These are phyloP conservation scores for Iselma pallidipennis DNA, from an alignment of 2,888 invertebrate species.

Conservation along the genomic window DNA sequence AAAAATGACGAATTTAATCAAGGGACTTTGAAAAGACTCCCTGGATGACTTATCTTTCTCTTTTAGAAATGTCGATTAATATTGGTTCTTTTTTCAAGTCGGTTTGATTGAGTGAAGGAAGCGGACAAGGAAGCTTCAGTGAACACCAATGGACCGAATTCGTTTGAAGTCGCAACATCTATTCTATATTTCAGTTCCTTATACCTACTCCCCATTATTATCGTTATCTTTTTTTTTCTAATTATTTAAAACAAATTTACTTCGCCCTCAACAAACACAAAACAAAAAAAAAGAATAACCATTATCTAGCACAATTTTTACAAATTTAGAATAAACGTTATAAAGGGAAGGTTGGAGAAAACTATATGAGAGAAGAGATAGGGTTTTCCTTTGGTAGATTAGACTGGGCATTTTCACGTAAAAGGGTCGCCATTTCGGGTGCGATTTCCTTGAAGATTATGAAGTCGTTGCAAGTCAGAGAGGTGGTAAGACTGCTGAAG, in stretches of 20 bases:
- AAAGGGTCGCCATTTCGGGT: slow-evolving; percentile 20
- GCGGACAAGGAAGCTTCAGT: slow-evolving; percentile 25
- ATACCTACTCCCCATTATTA: no score
- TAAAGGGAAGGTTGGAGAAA: not conserved
- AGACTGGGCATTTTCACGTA: slow-evolving; percentile 21
- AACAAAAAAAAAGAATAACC: not conserved
- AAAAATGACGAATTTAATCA: slow-evolving; percentile 29
- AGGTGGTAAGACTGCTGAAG: not conserved
- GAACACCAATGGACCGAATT: slow-evolving; percentile 30
- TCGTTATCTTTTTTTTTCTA: not conserved
- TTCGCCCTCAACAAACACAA: not conserved
- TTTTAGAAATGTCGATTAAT: slow-evolving; percentile 24
- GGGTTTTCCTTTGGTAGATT: not conserved
- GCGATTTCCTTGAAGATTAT: slow-evolving; percentile 33
- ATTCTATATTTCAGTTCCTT: not conserved
- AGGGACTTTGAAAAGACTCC: slow-evolving; percentile 18
- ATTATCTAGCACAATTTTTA: not conserved
- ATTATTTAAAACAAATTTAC: not conserved
- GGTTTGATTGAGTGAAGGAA: slow-evolving; percentile 41
- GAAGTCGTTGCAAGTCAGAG: slow-evolving; percentile 31
- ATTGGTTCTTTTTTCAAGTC: slow-evolving; percentile 11
- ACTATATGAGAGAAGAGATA: not conserved
- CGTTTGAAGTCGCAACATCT: slow-evolving; percentile 31
- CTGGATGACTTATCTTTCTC: slow-evolving; percentile 12
- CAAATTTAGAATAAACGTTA: not conserved